Evolutionary conservation across 2,113 vertebrate genomes (phyloP), one percentile per base, ranked within the genome.

Genomic region (Andinoacara biseriatus): DNA sequence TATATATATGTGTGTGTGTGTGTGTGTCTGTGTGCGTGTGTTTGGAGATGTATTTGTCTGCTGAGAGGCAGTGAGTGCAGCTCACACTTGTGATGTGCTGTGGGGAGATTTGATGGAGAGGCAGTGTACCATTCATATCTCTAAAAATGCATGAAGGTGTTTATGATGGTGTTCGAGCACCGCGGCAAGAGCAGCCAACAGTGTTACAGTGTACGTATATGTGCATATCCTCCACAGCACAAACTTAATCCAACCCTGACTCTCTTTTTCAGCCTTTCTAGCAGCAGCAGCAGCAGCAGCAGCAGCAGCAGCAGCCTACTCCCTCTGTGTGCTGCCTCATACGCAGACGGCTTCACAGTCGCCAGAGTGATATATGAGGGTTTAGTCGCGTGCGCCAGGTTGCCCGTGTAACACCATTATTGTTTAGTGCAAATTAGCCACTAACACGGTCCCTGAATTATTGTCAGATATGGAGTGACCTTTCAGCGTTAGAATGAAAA

Each of bases 371-470:
- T 87, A 58, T 74, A 88, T 82, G 9, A 59, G 83, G 58, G 59
- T 76, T 59, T 35, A 43, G 76, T 40, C n/a, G 52, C 26, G 59
- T 74, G 81, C 78, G 43, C 67, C 81, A 54, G 85, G 90, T 89
- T 88, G 38, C 5, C 86, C 81, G 20, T 84, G 80, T 86, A 65
- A 84, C 11, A 63, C 84, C 86, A 79, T 92, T 85, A 90, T 90
- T 92, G 91, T 89, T 92, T 87, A 88, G 91, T 76, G 83, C 89
- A 93, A 93, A 94, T 94, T 91, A 92, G 89, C 88, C 83, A 74
- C 86, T 87, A 86, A 94, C 87, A 78, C 61, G 79, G 79, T 65
- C 63, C 84, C 82, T 86, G 88, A 88, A 89, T 93, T 83, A 91
- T 75, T 81, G 90, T 93, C 86, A 78, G 86, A 81, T 87, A 58